These are phyloP conservation scores for Aplochiton taeniatus DNA, from an alignment of 2,797 vertebrate species.

Conservation along the genomic window DNA sequence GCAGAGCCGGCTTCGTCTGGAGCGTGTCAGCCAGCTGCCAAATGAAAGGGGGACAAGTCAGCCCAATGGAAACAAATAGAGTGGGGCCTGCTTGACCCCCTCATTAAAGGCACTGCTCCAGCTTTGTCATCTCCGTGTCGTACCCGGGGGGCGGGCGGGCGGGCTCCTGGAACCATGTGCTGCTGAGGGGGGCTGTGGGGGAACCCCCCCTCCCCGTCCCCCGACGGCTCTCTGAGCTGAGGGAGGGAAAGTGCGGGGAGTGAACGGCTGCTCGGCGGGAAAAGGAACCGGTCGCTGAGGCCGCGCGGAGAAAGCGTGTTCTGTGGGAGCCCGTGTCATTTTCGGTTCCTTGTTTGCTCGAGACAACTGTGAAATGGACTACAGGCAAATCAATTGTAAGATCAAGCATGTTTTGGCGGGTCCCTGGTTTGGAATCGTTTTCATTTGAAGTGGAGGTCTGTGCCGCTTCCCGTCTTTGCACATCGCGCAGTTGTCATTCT, in stretches of 20 bases:
- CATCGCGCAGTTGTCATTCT: no score
- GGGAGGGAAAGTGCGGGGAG: slow-evolving; percentile 11
- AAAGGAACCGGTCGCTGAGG: no score
- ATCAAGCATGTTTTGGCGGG: no score
- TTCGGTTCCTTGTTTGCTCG: no score
- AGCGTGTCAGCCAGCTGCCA: slow-evolving; percentile 76
- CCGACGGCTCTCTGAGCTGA: slow-evolving; percentile 11
- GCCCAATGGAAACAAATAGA: slow-evolving; percentile 80
- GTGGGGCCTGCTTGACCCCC: slow-evolving; percentile 64
- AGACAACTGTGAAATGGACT: no score
- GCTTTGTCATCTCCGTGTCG: slow-evolving; percentile 59
- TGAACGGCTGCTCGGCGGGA: slow-evolving; percentile 23
- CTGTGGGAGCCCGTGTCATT: no score
- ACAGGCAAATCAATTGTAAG: no score
- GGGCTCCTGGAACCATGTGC: slow-evolving; percentile 70
- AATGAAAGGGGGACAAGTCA: slow-evolving; percentile 81
- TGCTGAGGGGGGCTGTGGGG: slow-evolving; percentile 38
- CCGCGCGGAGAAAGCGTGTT: no score
- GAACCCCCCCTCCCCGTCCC: neutral
- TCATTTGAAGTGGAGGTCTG: no score
- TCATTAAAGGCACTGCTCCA: slow-evolving; percentile 69
- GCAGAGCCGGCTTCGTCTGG: slow-evolving; percentile 58
- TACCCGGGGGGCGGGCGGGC: slow-evolving; percentile 38
- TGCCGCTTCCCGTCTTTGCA: no score
- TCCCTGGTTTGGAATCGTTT: no score